Evolutionary conservation across 1,140 invertebrate genomes (phyloP).

Genomic region (Lasaia peninsularis): DNA sequence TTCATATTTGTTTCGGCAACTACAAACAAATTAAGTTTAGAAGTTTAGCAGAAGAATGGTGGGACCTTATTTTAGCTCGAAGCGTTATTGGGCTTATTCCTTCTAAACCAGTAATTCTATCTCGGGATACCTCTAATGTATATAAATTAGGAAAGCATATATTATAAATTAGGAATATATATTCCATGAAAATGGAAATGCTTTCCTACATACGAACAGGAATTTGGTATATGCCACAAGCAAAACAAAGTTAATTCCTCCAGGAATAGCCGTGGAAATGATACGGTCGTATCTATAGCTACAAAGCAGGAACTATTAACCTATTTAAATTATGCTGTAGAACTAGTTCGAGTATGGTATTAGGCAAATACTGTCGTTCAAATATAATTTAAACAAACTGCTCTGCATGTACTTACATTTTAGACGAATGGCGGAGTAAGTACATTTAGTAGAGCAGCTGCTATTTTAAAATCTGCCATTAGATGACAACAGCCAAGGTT

Average conservation of each 20-base stretch:
- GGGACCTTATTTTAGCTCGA: too few species aligned
- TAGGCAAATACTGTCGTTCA: conserved; percentile 22
- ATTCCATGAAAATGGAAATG: too few species aligned
- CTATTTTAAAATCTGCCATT: conserved; percentile 31
- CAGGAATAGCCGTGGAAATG: conserved; percentile 24
- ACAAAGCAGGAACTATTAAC: conserved; percentile 22
- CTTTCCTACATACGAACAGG: too few species aligned
- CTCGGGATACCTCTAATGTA: too few species aligned
- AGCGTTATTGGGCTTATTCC: too few species aligned
- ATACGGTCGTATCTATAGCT: conserved; percentile 19
- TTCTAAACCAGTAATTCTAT: too few species aligned
- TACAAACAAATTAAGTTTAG: too few species aligned
- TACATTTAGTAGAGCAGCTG: conserved; percentile 32
- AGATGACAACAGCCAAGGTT: conserved; percentile 23
- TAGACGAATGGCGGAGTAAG: conserved; percentile 21
- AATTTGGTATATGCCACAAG: too few species aligned
- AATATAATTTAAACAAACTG: conserved; percentile 27
- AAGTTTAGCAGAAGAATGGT: too few species aligned
- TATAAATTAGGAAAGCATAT: too few species aligned
- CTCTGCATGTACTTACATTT: conserved; percentile 24
- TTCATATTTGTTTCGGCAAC: too few species aligned
- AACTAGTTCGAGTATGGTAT: conserved; percentile 20
- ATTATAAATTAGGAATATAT: too few species aligned
- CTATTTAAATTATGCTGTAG: conserved; percentile 25
- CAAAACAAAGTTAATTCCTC: conserved; percentile 27